phyloP scores from a whole-genome alignment of 1,140 invertebrate species.

The Pentalonia nigronervosa region DNA sequence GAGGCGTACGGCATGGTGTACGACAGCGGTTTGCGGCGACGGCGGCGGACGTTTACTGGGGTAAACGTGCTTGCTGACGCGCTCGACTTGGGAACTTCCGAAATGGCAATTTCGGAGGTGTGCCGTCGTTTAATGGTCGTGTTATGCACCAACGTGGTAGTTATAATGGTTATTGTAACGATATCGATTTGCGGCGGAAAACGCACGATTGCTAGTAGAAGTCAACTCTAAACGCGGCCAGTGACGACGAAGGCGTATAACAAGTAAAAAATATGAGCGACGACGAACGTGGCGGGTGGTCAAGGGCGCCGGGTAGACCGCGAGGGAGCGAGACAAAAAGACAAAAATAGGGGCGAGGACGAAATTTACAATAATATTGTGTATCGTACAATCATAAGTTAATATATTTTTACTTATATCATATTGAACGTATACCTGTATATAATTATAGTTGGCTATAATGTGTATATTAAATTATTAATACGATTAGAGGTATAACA shows the following conservation, averaged over 20 bases:
- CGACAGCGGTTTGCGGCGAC: neutral
- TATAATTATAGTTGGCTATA: too few species aligned
- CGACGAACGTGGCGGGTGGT: neutral
- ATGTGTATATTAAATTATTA: slow-evolving; percentile 2
- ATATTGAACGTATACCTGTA: neutral
- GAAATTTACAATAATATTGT: neutral
- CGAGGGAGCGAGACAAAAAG: neutral
- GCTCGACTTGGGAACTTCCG: neutral
- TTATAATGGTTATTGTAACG: neutral
- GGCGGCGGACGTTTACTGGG: neutral
- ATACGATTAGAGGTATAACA: neutral
- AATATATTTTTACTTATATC: neutral
- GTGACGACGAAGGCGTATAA: too few species aligned
- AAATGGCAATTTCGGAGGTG: slow-evolving; percentile 9
- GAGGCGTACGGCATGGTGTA: slow-evolving; percentile 51
- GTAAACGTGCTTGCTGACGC: slow-evolving; percentile 11
- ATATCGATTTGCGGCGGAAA: neutral
- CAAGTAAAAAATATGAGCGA: neutral
- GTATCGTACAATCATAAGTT: neutral
- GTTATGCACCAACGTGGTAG: neutral
- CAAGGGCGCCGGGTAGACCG: neutral
- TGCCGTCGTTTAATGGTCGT: neutral
- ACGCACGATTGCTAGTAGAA: neutral
- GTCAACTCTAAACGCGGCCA: too few species aligned
- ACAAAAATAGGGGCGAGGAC: neutral